Percentiles rank a stretch among this genome's conserved stretches.
Evolutionary conservation across 2,797 vertebrate genomes (phyloP).

Genomic region (Arnoldichthys spilopterus): DNA sequence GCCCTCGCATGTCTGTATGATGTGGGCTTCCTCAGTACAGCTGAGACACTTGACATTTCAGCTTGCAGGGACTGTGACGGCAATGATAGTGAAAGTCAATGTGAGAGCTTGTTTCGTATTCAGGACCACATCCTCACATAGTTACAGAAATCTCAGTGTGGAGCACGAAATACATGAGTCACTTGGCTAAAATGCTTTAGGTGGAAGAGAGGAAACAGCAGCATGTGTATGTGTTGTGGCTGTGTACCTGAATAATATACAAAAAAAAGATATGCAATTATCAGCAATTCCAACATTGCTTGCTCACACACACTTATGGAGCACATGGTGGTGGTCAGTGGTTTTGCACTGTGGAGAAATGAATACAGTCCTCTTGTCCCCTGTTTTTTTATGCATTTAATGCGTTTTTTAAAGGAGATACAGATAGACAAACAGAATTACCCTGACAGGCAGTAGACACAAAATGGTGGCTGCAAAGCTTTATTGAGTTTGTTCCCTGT

Average conservation of each 20-base stretch:
- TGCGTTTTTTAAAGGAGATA: not conserved
- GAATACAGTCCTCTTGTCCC: not conserved
- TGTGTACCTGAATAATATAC: not conserved
- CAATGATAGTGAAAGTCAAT: constrained; percentile 20
- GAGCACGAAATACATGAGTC: constrained; percentile 52
- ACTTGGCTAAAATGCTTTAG: constrained; percentile 25
- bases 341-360: not conserved
- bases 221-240: not conserved
- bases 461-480: not conserved
- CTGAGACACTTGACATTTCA: constrained; percentile 52
- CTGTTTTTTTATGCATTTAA: not conserved
- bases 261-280: not conserved
- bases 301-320: not conserved
- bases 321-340: not conserved
- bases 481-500: constrained; percentile 26
- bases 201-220: not conserved
- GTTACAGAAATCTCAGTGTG: constrained; percentile 36
- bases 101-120: constrained; percentile 43
- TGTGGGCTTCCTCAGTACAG: constrained; percentile 8
- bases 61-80: constrained; percentile 19
- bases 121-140: constrained; percentile 44
- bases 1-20: constrained; percentile 6
- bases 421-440: not conserved
- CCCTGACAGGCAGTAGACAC: not conserved
- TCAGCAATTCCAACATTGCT: constrained; percentile 22